A percentile compares a stretch with the other conserved stretches of the same genome.
Conservation (phyloP, 2,888 invertebrate genomes). For the Drosophila austrosaltans region DNA sequence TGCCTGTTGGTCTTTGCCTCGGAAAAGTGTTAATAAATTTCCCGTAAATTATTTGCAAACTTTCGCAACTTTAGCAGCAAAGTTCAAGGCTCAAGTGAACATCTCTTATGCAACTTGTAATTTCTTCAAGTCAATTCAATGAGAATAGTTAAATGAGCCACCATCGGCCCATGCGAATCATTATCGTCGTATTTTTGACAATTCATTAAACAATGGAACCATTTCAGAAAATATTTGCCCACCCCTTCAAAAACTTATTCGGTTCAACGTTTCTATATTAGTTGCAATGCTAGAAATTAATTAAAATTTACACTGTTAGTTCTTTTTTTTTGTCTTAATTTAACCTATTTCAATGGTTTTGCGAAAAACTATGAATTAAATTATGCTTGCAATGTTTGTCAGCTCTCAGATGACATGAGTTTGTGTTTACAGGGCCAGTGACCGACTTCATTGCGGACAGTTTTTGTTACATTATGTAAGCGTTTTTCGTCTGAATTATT, state of each 20-base stretch:
- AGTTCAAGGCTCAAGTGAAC: slow-evolving; percentile 32
- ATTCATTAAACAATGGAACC: background rate
- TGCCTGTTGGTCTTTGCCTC: slow-evolving; percentile 14
- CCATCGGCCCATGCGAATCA: background rate
- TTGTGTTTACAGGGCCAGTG: slow-evolving; percentile 7
- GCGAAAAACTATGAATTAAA: background rate
- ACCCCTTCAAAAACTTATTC: no score
- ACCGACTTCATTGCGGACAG: slow-evolving; percentile 2
- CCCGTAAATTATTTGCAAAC: slow-evolving; percentile 52
- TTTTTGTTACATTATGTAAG: slow-evolving; percentile 1
- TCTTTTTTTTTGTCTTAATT: no score
- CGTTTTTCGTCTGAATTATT: slow-evolving; percentile 6
- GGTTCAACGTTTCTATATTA: background rate
- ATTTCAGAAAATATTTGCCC: background rate
- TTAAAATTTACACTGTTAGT: no score
- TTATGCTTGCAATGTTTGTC: background rate
- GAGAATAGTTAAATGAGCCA: background rate
- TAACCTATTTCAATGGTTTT: no score
- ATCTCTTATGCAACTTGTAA: slow-evolving; percentile 10
- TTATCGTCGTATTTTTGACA: background rate
- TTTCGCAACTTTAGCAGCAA: slow-evolving; percentile 43
- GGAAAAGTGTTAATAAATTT: slow-evolving; percentile 49
- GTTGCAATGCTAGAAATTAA: background rate
- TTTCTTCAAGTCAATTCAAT: background rate
- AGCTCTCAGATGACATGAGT: background rate